Evolutionary conservation across 2,888 invertebrate species (phyloP), one percentile per base, ranked within the genome.

Genomic region (Napeogenes inachia): DNA sequence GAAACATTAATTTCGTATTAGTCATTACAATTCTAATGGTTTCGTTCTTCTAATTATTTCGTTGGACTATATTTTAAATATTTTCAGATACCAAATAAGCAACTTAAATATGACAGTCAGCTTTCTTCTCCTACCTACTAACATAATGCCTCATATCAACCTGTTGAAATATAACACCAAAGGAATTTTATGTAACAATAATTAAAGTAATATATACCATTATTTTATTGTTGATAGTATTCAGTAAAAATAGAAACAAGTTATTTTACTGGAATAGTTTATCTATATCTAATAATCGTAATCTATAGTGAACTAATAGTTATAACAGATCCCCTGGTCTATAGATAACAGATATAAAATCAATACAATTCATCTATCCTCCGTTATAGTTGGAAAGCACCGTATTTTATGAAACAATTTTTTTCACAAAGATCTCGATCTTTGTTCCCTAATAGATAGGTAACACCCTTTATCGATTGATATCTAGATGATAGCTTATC

Each of bases 111-210:
- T 50, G 21, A 3, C 13, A 50, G 50, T 50, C 6, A 50, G 12
- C 2, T 8, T 21, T 47, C 30, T 30, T 10, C 30, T 50, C 50
- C 50, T 50, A 50, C n/a, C 6, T 10, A 50, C 8, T 30, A 50
- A 12, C 12, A 50, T n/a, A n/a, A n/a, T 30, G n/a, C 50, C 30
- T 30, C 50, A 50, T 50, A 50, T 50, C 50, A 50, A 50, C 12
- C 21, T 21, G 30, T 30, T 42, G 42, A 42, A 30, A 30, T 47
- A 21, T 30, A 50, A 50, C 50, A 50, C 50, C 50, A 50, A 50
- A 50, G 50, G 50, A 50, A 50, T 50, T 50, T 30, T 50, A 50
- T 10, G 50, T 50, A 50, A 50, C 50, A 50, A 50, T 50, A 50
- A 50, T 50, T 50, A 50, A 50, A 50, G 21, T 50, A 50, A 30